A percentile compares a stretch with the other conserved stretches of the same genome.
These are phyloP conservation scores for Xanthorhoe designata DNA, from an alignment of 2,888 invertebrate species.

Conservation along the genomic window DNA sequence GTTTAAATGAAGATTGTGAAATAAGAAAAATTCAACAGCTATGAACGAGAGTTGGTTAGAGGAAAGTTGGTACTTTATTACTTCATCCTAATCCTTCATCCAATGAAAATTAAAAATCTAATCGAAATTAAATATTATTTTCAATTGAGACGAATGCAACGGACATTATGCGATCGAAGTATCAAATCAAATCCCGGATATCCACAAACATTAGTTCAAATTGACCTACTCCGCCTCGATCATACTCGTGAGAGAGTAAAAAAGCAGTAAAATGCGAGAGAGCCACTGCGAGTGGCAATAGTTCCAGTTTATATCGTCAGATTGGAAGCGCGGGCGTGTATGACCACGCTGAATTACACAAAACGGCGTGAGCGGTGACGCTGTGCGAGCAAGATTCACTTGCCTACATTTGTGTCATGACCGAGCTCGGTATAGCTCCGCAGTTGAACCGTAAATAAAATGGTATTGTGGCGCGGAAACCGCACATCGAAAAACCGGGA, in stretches of 20 bases:
- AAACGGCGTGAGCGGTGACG: slow-evolving; percentile 51
- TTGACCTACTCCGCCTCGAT: slow-evolving; percentile 5
- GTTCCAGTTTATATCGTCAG: slow-evolving; percentile 62
- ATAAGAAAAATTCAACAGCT: neutral
- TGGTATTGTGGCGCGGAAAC: slow-evolving; percentile 75
- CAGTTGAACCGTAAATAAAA: slow-evolving; percentile 75
- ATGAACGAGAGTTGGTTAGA: too few species aligned
- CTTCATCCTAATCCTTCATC: too few species aligned
- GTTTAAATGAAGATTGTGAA: too few species aligned
- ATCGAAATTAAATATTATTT: neutral
- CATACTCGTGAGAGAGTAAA: slow-evolving; percentile 30
- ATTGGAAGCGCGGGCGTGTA: slow-evolving; percentile 60
- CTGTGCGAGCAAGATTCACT: slow-evolving; percentile 59
- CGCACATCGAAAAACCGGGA: slow-evolving; percentile 77
- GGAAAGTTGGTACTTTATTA: too few species aligned
- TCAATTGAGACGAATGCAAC: neutral
- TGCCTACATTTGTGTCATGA: slow-evolving; percentile 67
- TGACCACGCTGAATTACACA: slow-evolving; percentile 57
- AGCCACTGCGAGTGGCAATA: slow-evolving; percentile 54
- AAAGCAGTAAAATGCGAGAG: slow-evolving; percentile 51
- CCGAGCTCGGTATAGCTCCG: slow-evolving; percentile 63
- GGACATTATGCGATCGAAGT: slow-evolving; percentile 16
- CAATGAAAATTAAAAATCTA: too few species aligned
- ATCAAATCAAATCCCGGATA: slow-evolving; percentile 7
- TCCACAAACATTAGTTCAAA: slow-evolving; percentile 17